Percentiles rank a stretch among this genome's conserved stretches.
These are phyloP conservation scores for Drosophila putrida DNA, from an alignment of 2,888 invertebrate species.

Conservation along the genomic window DNA sequence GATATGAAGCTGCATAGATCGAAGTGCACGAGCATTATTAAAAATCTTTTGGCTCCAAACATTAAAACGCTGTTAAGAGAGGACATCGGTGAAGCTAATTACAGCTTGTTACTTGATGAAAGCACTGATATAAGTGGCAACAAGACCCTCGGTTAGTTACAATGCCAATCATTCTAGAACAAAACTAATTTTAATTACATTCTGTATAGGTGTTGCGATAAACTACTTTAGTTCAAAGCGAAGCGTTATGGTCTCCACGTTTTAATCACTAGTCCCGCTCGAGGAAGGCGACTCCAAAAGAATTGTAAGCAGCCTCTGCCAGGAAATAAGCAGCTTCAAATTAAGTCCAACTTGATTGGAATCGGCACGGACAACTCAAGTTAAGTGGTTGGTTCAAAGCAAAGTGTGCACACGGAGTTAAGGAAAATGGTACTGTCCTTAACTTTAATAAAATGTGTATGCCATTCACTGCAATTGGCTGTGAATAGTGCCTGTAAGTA, in stretches of 20 bases:
- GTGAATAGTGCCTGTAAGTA: not conserved
- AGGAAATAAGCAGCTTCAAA: not conserved
- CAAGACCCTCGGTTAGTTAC: not conserved
- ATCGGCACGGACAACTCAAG: not conserved
- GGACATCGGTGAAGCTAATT: no score
- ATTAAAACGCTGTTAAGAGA: no score
- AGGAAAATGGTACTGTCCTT: not conserved
- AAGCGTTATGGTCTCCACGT: not conserved
- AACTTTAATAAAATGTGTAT: conserved; percentile 1
- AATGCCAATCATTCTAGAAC: not conserved
- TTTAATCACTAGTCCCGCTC: not conserved
- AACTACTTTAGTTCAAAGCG: not conserved
- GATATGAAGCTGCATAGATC: no score
- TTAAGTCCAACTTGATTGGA: not conserved
- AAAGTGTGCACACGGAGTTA: not conserved
- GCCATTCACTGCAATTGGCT: not conserved
- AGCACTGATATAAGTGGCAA: not conserved
- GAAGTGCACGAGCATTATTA: no score
- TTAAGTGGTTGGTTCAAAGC: not conserved
- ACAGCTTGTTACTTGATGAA: no score
- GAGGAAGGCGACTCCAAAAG: not conserved
- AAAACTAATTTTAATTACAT: not conserved
- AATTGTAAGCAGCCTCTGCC: not conserved
- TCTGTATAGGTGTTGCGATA: not conserved
- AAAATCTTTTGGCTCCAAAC: no score